These are phyloP conservation scores for Nerophis ophidion DNA, from an alignment of 2,113 vertebrate genomes.

Conservation along the genomic window DNA sequence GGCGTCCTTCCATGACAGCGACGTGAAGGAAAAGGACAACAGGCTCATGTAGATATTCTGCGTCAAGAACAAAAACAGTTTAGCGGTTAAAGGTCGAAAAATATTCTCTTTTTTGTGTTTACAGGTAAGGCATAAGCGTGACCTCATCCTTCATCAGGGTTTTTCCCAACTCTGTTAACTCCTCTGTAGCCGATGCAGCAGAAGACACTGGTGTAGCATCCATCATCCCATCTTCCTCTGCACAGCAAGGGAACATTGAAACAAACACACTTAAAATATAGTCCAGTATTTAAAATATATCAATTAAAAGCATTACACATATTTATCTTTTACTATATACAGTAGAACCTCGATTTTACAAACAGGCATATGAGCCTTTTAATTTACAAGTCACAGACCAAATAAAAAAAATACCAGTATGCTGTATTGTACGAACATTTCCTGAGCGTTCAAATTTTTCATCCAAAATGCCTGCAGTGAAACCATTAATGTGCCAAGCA, in stretches of 20 bases:
- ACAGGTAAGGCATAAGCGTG: not conserved
- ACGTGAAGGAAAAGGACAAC: slow-evolving; percentile 84
- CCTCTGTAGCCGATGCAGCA: slow-evolving; percentile 58
- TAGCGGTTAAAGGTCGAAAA: not conserved
- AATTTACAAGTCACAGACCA: too few relatives aligned
- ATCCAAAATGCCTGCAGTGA: too few relatives aligned
- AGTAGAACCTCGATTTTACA: too few relatives aligned
- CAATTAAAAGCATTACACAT: too few relatives aligned
- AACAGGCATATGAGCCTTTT: too few relatives aligned
- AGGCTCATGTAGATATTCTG: slow-evolving; percentile 86
- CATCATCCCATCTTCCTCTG: slow-evolving; percentile 92
- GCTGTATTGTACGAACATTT: too few relatives aligned
- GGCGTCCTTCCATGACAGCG: slow-evolving; percentile 92
- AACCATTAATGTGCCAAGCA: too few relatives aligned
- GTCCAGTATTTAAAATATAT: too few relatives aligned
- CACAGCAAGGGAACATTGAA: not conserved
- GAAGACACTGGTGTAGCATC: slow-evolving; percentile 69
- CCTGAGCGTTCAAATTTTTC: too few relatives aligned
- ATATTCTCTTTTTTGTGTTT: not conserved
- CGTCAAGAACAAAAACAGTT: not conserved
- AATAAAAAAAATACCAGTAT: too few relatives aligned
- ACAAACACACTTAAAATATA: not conserved
- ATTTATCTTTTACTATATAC: too few relatives aligned
- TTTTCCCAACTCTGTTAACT: slow-evolving; percentile 90
- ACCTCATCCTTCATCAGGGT: slow-evolving; percentile 89